These are phyloP conservation scores for Galbula dea DNA, from an alignment of 2,113 vertebrate species.

Conservation along the genomic window DNA sequence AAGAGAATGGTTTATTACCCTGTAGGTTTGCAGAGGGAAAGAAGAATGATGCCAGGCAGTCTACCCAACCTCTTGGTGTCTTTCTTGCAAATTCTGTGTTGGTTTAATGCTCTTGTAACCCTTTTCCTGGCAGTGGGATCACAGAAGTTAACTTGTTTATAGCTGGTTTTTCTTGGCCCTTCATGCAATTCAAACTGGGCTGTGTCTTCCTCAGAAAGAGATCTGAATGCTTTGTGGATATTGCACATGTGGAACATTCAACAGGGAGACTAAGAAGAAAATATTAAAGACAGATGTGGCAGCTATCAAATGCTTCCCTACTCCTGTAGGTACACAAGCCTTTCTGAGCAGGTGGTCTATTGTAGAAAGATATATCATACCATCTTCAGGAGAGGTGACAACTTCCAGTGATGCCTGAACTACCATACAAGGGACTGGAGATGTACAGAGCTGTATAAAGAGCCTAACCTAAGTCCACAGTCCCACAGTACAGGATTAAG, in stretches of 20 bases:
- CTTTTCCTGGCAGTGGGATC: slow-evolving; percentile 12
- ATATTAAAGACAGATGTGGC: not conserved
- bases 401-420: not conserved
- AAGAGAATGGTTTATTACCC: not conserved
- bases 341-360: not conserved
- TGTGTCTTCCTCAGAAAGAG: not conserved
- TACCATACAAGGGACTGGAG: not conserved
- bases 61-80: not conserved
- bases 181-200: not conserved
- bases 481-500: not conserved
- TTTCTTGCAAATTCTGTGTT: slow-evolving; percentile 15
- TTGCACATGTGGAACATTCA: no score
- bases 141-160: slow-evolving; percentile 7
- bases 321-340: not conserved
- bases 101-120: not conserved
- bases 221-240: no score
- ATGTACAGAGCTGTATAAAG: not conserved
- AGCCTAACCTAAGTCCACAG: not conserved
- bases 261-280: not conserved
- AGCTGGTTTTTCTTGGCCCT: not conserved
- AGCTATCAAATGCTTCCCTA: not conserved
- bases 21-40: not conserved
- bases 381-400: not conserved
- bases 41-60: slow-evolving; percentile 1
- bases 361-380: not conserved